Evolutionary conservation across 2,113 vertebrate genomes (phyloP).

Genomic region (Heliornis fulica): DNA sequence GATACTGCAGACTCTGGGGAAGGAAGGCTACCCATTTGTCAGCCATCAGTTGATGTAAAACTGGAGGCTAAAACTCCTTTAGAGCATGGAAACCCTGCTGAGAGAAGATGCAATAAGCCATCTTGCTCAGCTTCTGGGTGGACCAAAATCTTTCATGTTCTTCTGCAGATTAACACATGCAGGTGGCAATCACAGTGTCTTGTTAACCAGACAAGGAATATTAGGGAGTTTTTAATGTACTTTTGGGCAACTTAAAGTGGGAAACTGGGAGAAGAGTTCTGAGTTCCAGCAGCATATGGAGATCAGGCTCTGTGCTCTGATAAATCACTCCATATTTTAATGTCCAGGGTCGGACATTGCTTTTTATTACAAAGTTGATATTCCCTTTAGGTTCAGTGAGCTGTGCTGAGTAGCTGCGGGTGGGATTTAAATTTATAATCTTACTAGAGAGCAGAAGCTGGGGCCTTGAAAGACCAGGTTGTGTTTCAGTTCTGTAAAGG

Average conservation of each 20-base stretch:
- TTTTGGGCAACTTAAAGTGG: background rate
- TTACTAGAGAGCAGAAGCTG: background rate
- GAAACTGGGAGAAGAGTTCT: background rate
- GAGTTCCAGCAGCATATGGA: background rate
- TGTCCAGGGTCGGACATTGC: background rate
- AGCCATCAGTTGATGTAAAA: background rate
- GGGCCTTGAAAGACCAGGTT: background rate
- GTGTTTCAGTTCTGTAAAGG: background rate
- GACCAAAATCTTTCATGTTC: background rate
- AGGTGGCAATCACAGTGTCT: background rate
- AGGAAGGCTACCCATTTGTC: background rate
- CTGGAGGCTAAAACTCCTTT: background rate
- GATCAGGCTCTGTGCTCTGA: background rate
- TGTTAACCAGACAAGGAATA: background rate
- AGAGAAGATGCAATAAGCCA: background rate
- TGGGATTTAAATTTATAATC: background rate
- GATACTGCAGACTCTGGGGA: background rate
- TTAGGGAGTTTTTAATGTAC: background rate
- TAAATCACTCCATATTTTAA: background rate
- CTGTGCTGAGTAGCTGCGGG: background rate
- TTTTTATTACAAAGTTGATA: background rate
- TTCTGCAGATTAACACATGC: background rate
- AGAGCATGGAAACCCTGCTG: background rate
- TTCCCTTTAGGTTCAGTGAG: background rate
- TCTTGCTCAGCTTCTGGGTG: background rate